Evolutionary conservation across 1,140 invertebrate genomes (phyloP), one percentile per base, ranked within the genome.

Genomic region (Sycobia sp.): DNA sequence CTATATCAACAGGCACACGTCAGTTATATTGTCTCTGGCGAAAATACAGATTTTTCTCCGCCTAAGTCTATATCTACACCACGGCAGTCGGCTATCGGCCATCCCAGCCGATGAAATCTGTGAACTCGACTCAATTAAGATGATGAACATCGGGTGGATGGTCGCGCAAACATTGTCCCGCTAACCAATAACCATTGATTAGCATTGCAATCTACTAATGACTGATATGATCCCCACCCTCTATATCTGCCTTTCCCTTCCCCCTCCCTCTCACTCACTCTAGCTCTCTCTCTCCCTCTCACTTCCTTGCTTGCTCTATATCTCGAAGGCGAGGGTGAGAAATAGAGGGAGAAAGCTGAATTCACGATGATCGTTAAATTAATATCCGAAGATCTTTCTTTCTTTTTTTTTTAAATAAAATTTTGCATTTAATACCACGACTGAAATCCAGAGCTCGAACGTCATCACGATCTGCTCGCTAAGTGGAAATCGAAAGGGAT

Each of bases 121-220:
- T 59, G 66, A 62, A 69, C 70, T 71, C 66, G 65, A 74, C 68
- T 77, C 75, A 78, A 81, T 81, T 75, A 79, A 70, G 74, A 70
- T 79, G 78, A 81, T 80, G 79, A 79, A 74, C 71, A 65, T 68
- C 66, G 75, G 73, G 60, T 71, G 66, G 69, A 69, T 75, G 72
- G 60, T 68, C 71, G 67, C 61, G 72, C 75, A 81, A 81, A 81
- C 76, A 78, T 78, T 68, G 66, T 69, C 66, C n/a, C 69, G 66
- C 72, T 77, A 78, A 76, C 76, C 71, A 73, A 70, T 76, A 75
- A 73, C 72, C 73, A 74, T 76, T 76, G 76, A 81, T 80, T 79
- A 78, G 77, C 76, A 81, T 81, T 81, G 78, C 75, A 79, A 79
- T 80, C 72, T 78, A 69, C 72, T 78, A 78, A 79, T 75, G 76